Conservation (phyloP, 2,888 invertebrate species). For the Nycteola revayana region DNA sequence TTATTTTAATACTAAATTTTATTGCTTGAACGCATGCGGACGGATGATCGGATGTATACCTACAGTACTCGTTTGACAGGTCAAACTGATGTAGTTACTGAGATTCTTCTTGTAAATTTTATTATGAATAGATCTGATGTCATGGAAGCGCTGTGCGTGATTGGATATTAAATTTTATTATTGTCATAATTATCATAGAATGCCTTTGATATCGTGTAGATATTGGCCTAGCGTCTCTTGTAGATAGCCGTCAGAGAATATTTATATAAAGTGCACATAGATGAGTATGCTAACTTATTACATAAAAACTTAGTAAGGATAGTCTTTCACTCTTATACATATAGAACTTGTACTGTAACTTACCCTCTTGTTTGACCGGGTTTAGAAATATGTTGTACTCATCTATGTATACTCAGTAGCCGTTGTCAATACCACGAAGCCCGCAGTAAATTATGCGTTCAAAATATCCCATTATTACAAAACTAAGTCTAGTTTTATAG, state of each 20-base stretch:
- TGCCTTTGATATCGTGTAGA: conserved; percentile 34
- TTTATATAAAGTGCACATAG: too few relatives aligned
- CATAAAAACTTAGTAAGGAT: too few relatives aligned
- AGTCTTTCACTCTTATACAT: too few relatives aligned
- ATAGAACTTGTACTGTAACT: too few relatives aligned
- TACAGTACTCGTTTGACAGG: conserved; percentile 31
- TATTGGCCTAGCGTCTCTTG: conserved; percentile 45
- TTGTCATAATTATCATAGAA: conserved; percentile 24
- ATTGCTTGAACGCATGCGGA: conserved; percentile 32
- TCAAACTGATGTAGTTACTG: conserved; percentile 31
- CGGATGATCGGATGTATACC: conserved; percentile 32
- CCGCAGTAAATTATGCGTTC: too few relatives aligned
- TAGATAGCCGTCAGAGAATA: neutral
- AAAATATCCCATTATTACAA: too few relatives aligned
- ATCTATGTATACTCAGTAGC: conserved; percentile 14
- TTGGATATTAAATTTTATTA: conserved; percentile 24
- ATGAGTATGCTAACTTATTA: too few relatives aligned
- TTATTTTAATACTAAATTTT: conserved; percentile 38
- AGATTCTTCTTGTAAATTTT: conserved; percentile 40
- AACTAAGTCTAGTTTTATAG: too few relatives aligned
- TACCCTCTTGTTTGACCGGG: too few relatives aligned
- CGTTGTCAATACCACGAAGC: conserved; percentile 24
- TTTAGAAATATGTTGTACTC: too few relatives aligned
- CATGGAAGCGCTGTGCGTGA: conserved; percentile 39
- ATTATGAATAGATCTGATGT: conserved; percentile 47